Evolutionary conservation across 2,888 invertebrate genomes (phyloP), one percentile per base, ranked within the genome.

Genomic region (Bellardia pandia): DNA sequence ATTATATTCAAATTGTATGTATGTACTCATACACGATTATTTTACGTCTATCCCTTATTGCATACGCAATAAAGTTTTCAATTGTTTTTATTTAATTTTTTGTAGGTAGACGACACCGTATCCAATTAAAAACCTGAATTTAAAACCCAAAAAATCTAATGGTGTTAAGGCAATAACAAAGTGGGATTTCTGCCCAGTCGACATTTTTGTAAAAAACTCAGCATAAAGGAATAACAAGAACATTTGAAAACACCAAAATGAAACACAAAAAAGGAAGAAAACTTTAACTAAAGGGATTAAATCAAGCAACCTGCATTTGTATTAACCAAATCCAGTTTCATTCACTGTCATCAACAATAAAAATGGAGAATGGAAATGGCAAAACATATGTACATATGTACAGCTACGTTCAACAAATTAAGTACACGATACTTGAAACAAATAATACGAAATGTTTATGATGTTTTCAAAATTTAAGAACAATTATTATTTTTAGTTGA

Each of bases 71-170:
- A 48, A 56, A 58, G 45, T 69, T 45, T 45, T 58, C 40, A 56
- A n/a, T 68, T 74, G 9, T 62, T 78, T 33, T 60, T 68, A 1
- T 23, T 33, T 76, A 23, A 23, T 23, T 53, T 16, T 23, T 56
- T 23, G 2, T 30, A 23, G 23, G 23, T 23, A 23, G 23, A 3
- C 7, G 60, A 62, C 42, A 69, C 69, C 62, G 76, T 64, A 33
- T 37, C 69, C 83, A 83, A 83, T 83, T 77, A 83, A 83, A 77
- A 72, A 71, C 13, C 53, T 68, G 33, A 76, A 69, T 68, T 68
- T 53, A 51, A 60, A 69, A 45, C 51, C 62, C 64, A 64, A 81
- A 56, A 72, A 83, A 64, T 58, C 37, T 77, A 77, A 77, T 69
- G 71, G 83, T 42, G 45, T 71, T 83, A 75, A 72, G 56, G 33